phyloP scores from a whole-genome alignment of 2,888 invertebrate species.

The Sturmia bella region DNA sequence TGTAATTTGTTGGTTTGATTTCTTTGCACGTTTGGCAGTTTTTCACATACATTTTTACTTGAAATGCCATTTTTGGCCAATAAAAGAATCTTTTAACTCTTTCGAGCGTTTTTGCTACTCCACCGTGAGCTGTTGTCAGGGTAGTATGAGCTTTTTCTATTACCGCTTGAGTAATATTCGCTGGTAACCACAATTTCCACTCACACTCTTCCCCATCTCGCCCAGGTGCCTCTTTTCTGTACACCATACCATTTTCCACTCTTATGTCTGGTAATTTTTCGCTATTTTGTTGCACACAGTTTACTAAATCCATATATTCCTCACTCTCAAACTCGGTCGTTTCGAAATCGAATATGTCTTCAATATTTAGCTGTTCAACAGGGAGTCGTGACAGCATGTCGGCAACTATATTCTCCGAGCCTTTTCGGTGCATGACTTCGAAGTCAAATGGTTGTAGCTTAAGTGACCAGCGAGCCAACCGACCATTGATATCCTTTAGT shows the following conservation, averaged over 20 bases:
- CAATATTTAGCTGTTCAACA: background rate
- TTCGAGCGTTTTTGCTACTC: slow-evolving; percentile 18
- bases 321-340: slow-evolving; percentile 28
- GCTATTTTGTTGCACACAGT: background rate
- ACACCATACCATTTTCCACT: slow-evolving; percentile 11
- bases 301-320: slow-evolving; percentile 12
- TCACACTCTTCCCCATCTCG: background rate
- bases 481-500: slow-evolving; percentile 72
- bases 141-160: slow-evolving; percentile 28
- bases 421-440: slow-evolving; percentile 45
- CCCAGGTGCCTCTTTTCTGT: background rate
- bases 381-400: slow-evolving; percentile 24
- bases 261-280: slow-evolving; percentile 23
- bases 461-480: slow-evolving; percentile 71
- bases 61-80: no score
- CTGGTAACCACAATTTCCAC: slow-evolving; percentile 44
- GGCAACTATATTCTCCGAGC: slow-evolving; percentile 57
- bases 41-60: background rate
- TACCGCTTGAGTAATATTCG: background rate
- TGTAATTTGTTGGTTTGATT: slow-evolving; percentile 18
- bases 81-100: slow-evolving; percentile 5
- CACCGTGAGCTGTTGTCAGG: slow-evolving; percentile 11
- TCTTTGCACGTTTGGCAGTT: slow-evolving; percentile 14
- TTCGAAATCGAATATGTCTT: slow-evolving; percentile 11
- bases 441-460: slow-evolving; percentile 61